These are phyloP conservation scores for Spheniscus mendiculus DNA, from an alignment of 2,113 vertebrate species.

Conservation along the genomic window DNA sequence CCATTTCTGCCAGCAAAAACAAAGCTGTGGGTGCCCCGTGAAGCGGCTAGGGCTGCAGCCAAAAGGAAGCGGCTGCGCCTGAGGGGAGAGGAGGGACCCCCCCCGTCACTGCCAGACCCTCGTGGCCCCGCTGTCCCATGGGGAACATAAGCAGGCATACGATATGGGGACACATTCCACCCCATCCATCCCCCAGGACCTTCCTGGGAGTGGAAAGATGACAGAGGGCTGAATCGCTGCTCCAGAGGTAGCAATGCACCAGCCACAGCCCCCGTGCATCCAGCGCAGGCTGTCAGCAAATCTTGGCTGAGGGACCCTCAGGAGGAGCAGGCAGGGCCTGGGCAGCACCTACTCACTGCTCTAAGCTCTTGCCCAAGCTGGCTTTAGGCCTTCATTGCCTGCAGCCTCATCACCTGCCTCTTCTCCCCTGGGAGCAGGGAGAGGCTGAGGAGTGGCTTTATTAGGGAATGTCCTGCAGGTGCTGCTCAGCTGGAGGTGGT, in stretches of 20 bases:
- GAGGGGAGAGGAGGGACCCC: not conserved
- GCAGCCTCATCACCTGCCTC: not conserved
- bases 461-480: not conserved
- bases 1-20: not conserved
- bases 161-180: not conserved
- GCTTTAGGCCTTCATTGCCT: accelerated
- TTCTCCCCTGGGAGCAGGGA: accelerated
- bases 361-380: accelerated
- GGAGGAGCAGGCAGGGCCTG: not conserved
- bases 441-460: not conserved
- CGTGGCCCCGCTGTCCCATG: accelerated
- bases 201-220: not conserved
- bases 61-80: not conserved
- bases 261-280: accelerated
- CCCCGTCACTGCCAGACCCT: not conserved
- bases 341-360: not conserved
- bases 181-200: not conserved
- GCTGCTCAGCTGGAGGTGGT: not conserved
- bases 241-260: accelerated
- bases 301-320: too few relatives aligned
- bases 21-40: accelerated
- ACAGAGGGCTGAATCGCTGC: not conserved
- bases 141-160: not conserved
- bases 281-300: not conserved
- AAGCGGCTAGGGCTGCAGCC: not conserved